These are phyloP conservation scores for Drosophila ercepeae DNA, from an alignment of 1,140 invertebrate species.

Conservation along the genomic window DNA sequence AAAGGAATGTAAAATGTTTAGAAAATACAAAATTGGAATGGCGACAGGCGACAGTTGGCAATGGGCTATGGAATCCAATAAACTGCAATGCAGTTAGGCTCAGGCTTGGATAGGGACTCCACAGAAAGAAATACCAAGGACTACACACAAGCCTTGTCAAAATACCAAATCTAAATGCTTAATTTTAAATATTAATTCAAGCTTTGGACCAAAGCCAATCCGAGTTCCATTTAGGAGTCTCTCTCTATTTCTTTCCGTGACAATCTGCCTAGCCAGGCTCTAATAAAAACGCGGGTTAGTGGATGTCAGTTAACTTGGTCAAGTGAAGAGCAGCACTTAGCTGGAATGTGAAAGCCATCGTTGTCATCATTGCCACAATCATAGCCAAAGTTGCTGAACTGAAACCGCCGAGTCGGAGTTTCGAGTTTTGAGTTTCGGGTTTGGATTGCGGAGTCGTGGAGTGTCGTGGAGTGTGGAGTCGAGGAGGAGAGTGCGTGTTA, in stretches of 20 bases:
- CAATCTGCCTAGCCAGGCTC: not conserved
- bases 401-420: not conserved
- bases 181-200: not conserved
- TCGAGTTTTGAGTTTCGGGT: constrained; percentile 22
- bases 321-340: constrained; percentile 45
- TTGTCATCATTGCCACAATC: constrained; percentile 47
- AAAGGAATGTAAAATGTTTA: constrained; percentile 64
- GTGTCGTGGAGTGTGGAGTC: not conserved
- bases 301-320: constrained; percentile 68
- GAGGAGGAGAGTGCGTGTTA: constrained; percentile 60
- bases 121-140: not conserved
- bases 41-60: constrained; percentile 50
- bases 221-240: not conserved
- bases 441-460: constrained; percentile 16
- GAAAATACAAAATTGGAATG: constrained; percentile 65
- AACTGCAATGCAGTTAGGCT: constrained; percentile 50
- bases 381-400: constrained; percentile 34
- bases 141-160: too few species aligned
- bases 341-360: constrained; percentile 75
- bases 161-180: too few species aligned
- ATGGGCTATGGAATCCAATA: constrained; percentile 64
- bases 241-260: not conserved
- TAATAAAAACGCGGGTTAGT: constrained; percentile 15
- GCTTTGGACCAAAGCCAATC: too few species aligned
- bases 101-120: constrained; percentile 10